Evolutionary conservation across 1,140 invertebrate genomes (phyloP), one percentile per base, ranked within the genome.

Genomic region (Caerostris darwini): DNA sequence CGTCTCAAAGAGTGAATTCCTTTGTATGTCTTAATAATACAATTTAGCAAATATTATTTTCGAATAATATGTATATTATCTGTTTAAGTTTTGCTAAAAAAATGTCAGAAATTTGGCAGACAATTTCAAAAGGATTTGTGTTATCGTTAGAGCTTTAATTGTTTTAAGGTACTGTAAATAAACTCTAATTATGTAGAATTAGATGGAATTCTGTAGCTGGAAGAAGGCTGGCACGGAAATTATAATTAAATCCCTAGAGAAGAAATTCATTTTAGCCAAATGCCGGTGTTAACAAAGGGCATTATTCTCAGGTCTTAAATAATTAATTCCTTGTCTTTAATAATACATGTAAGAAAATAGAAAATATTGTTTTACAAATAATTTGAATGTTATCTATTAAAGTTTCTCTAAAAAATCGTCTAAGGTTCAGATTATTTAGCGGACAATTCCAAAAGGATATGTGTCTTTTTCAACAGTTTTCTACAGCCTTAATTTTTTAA

Each of bases 401-500:
- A 71, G 50, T 34, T 71, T 3, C 8, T 6, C 10, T 10, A 34
- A 10, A 71, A 71, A 71, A 50, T 34, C 4, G 7, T 8, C 12
- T 3, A 7, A 71, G 69, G 19, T 71, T 50, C 50, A 34, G 34
- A 71, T 71, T 34, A 10, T 5, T 71, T 7, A 34, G 34, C 34
- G 7, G 19, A 34, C 10, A 34, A 71, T 19, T 8, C 10, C 69
- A 71, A 34, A 71, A 71, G 69, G 69, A 50, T 71, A 34, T 71
- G 69, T 50, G 19, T 34, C 8, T 34, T 19, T 8, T 10, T 7
- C 50, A 34, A 6, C 34, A 34, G 34, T 2, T 34, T 34, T 34
- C 34, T 34, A 34, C 34, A 71, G 69, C 69, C 34, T 71, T 71
- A 71, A 71, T 71, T 71, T 71, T 71, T 71, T 71, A 71, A 71